These are phyloP conservation scores for Epinephelus malabaricus DNA, from an alignment of 2,797 vertebrate genomes.

Conservation along the genomic window DNA sequence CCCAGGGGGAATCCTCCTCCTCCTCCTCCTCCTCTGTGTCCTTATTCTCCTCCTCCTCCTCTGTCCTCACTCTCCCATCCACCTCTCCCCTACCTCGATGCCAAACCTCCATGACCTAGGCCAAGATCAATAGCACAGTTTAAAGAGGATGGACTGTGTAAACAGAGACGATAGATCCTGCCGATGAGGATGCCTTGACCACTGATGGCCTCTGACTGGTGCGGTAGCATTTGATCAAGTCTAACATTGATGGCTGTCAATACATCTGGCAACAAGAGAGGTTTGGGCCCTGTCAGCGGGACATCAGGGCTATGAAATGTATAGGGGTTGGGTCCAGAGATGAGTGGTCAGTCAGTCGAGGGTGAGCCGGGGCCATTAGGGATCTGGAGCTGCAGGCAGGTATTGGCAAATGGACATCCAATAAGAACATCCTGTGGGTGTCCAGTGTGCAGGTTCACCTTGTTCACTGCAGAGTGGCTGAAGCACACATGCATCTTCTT, in stretches of 20 bases:
- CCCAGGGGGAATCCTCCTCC: slow-evolving; percentile 55
- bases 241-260: slow-evolving; percentile 64
- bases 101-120: slow-evolving; percentile 77
- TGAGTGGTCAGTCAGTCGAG: slow-evolving; percentile 29
- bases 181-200: slow-evolving; percentile 69
- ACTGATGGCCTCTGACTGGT: slow-evolving; percentile 70
- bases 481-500: background rate
- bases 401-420: slow-evolving; percentile 41
- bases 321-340: slow-evolving; percentile 18
- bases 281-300: slow-evolving; percentile 49
- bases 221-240: slow-evolving; percentile 75
- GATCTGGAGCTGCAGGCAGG: slow-evolving; percentile 33
- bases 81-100: slow-evolving; percentile 58
- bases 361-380: slow-evolving; percentile 22
- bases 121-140: slow-evolving; percentile 80
- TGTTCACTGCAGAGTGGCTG: slow-evolving; percentile 12
- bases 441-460: slow-evolving; percentile 24
- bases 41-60: slow-evolving; percentile 51
- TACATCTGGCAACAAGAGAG: slow-evolving; percentile 39
- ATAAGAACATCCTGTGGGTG: slow-evolving; percentile 22
- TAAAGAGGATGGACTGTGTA: slow-evolving; percentile 82
- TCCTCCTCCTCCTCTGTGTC: slow-evolving; percentile 39
- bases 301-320: slow-evolving; percentile 29
- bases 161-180: slow-evolving; percentile 80
- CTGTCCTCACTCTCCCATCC: slow-evolving; percentile 51